These are phyloP conservation scores for Apeltes quadracus DNA, from an alignment of 2,113 vertebrate species.

Conservation along the genomic window DNA sequence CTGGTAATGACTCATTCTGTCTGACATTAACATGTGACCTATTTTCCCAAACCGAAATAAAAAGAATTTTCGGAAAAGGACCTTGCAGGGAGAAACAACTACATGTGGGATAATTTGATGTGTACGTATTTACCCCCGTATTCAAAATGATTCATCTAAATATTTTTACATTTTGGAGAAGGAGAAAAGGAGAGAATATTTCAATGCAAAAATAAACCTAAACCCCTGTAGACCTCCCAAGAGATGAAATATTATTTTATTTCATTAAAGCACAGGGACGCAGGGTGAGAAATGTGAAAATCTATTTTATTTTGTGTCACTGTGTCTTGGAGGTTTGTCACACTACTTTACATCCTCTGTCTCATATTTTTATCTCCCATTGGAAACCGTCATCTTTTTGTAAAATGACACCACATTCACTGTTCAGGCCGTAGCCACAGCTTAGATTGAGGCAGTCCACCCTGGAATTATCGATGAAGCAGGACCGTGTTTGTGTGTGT, in stretches of 20 bases:
- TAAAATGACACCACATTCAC: slow-evolving; percentile 16
- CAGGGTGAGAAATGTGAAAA: neutral
- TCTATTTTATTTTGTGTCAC: neutral
- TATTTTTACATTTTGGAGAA: neutral
- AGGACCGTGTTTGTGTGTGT: slow-evolving; percentile 59
- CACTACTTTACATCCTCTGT: neutral
- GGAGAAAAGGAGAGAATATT: neutral
- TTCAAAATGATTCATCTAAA: neutral
- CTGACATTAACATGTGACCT: neutral
- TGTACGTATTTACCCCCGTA: neutral
- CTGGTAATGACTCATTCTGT: neutral
- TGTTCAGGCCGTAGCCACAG: slow-evolving; percentile 9
- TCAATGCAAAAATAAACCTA: neutral
- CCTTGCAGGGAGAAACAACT: neutral
- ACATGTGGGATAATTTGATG: neutral
- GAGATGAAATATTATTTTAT: neutral
- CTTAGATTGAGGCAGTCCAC: slow-evolving; percentile 45
- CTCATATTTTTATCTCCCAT: neutral
- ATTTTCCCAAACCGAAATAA: neutral
- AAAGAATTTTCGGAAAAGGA: neutral
- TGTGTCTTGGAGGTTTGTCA: neutral
- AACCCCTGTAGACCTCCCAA: neutral
- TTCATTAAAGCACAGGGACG: neutral
- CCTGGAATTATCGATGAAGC: slow-evolving; percentile 73
- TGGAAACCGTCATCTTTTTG: slow-evolving; percentile 14